Percentiles rank a stretch among this genome's conserved stretches.
These are phyloP conservation scores for Rhizoglyphus robini DNA, from an alignment of 1,140 invertebrate genomes.

Conservation along the genomic window DNA sequence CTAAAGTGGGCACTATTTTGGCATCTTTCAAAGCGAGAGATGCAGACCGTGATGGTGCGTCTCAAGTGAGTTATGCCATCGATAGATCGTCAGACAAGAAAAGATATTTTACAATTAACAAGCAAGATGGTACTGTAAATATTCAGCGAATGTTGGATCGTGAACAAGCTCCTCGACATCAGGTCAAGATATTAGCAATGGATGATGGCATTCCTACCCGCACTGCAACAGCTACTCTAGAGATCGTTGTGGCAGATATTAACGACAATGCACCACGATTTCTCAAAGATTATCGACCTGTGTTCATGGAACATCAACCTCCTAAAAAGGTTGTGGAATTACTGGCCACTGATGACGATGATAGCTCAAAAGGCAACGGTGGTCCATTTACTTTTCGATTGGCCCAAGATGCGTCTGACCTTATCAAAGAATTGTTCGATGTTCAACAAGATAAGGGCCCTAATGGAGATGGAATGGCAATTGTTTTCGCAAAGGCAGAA, in stretches of 20 bases:
- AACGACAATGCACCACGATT: constrained; percentile 65
- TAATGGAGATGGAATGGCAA: constrained; percentile 88
- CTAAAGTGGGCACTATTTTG: constrained; percentile 68
- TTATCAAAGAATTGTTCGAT: constrained; percentile 80
- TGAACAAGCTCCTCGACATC: constrained; percentile 80
- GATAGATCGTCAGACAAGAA: constrained; percentile 77
- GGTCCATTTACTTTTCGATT: constrained; percentile 84
- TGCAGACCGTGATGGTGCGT: constrained; percentile 57
- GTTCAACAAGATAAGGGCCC: constrained; percentile 60
- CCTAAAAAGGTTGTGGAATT: constrained; percentile 82
- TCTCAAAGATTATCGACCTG: constrained; percentile 68
- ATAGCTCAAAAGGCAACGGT: constrained; percentile 81
- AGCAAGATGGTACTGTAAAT: constrained; percentile 70
- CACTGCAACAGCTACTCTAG: constrained; percentile 86
- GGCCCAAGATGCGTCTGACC: constrained; percentile 77
- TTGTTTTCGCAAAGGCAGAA: constrained; percentile 68
- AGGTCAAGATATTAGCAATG: constrained; percentile 39
- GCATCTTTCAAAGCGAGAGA: constrained; percentile 86
- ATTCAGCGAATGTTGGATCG: constrained; percentile 62
- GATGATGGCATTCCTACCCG: constrained; percentile 54
- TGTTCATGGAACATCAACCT: constrained; percentile 67
- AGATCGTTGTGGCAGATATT: constrained; percentile 86
- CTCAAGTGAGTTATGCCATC: constrained; percentile 53
- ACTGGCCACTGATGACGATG: constrained; percentile 84
- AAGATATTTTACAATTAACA: constrained; percentile 75